Evolutionary conservation across 2,888 invertebrate species (phyloP), one percentile per base, ranked within the genome.

Genomic region (Apamea epomidion): DNA sequence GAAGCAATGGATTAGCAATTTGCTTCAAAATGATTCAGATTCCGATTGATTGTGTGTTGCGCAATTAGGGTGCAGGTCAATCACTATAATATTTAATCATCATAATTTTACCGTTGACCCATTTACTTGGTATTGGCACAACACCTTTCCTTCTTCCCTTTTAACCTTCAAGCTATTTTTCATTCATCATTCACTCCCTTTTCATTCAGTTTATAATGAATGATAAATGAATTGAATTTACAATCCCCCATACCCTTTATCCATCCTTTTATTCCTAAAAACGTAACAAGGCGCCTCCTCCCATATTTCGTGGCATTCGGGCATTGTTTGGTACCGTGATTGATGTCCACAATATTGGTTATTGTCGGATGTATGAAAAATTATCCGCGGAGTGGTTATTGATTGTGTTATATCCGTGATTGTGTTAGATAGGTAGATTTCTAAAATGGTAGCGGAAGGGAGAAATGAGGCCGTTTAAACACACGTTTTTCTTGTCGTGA

Each of bases 331-430:
- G 32, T 25, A 1, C 29, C 29, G 75, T 84, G 86, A 84, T 84
- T 84, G 86, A 84, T 84, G 82, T 60, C 42, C 65, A 54, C 82
- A 29, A 70, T 78, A 84, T 78, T 73, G 82, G 78, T 54, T 78
- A 70, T 74, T 69, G 86, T 84, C 7, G 65, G 72, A 6, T 48
- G 37, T 65, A 76, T 84, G 86, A 84, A 84, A 84, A 86, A 86
- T 78, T 82, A 78, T 74, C 62, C n/a, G 12, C 5, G 4, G 48
- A 74, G 21, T 62, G 54, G 82, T 5, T 84, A 75, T 82, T 78
- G 74, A 78, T 84, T 74, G 42, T 76, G n/a, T 51, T 62, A 37
- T n/a, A n/a, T n/a, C n/a, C n/a, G n/a, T 78, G 74, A 78, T 84
- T 74, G 42, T 76, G n/a, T 51, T 62, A 37, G n/a, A 8, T 65